Conservation (phyloP, 1,140 invertebrate genomes). For the Teleogryllus occipitalis region DNA sequence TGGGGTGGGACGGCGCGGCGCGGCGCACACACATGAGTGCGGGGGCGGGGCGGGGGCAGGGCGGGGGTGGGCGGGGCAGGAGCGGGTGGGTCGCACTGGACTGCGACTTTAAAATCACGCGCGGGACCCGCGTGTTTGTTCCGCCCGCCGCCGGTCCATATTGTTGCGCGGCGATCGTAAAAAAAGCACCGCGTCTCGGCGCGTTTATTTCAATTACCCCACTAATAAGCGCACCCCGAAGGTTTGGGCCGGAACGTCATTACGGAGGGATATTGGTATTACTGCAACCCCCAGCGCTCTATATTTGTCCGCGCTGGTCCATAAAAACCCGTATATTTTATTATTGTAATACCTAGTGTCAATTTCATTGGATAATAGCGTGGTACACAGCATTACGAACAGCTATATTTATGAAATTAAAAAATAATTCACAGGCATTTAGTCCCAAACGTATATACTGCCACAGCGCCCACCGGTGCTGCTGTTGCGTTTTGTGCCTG, state of each 20-base stretch:
- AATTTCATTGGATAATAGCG: conserved; percentile 1
- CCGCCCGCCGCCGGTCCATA: not conserved
- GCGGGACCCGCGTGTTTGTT: not conserved
- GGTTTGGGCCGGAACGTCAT: not conserved
- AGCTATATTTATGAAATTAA: conserved; percentile 1
- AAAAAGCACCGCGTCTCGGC: not conserved
- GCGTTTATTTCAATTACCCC: conserved; percentile 1
- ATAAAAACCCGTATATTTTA: conserved; percentile 1
- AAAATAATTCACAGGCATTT: conserved; percentile 5
- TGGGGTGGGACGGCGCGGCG: no score
- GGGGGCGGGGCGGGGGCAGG: no score
- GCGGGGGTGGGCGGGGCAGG: no score
- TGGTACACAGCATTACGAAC: not conserved
- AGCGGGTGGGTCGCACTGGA: not conserved
- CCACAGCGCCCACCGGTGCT: not conserved
- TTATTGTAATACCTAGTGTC: conserved; percentile 5
- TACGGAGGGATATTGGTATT: not conserved
- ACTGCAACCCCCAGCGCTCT: not conserved
- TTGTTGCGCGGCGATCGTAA: not conserved
- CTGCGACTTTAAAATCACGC: not conserved
- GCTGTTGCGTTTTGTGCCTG: not conserved
- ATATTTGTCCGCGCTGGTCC: not conserved
- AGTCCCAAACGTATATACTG: not conserved
- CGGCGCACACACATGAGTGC: no score
- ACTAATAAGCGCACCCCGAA: not conserved